Conservation (phyloP, 2,888 invertebrate genomes). For the Sipunculus nudus region DNA sequence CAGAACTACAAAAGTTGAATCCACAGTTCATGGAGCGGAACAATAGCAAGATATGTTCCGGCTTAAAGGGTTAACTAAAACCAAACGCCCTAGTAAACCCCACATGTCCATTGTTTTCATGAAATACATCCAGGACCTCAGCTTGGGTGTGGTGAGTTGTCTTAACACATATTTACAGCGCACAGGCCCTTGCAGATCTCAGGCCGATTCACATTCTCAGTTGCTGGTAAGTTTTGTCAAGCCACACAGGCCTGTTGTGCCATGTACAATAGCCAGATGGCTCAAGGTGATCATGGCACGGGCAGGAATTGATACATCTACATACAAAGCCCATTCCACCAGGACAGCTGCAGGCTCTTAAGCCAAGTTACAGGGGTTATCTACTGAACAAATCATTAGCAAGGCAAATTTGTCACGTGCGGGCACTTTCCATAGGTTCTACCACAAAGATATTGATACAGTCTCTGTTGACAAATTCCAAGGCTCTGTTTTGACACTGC, state of each 20-base stretch:
- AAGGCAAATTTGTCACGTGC: slow-evolving; percentile 1
- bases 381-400: neutral
- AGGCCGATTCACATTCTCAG: neutral
- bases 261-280: neutral
- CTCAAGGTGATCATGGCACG: neutral
- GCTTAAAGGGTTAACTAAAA: too few species aligned
- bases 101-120: too few species aligned
- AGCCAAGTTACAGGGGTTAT: neutral
- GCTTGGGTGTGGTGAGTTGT: too few species aligned
- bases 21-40: too few species aligned
- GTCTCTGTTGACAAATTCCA: too few species aligned
- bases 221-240: neutral
- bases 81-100: too few species aligned
- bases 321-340: slow-evolving; percentile 1
- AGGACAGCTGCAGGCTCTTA: neutral
- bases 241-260: neutral
- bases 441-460: too few species aligned
- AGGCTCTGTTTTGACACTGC: too few species aligned
- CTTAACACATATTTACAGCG: neutral
- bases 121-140: too few species aligned
- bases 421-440: neutral
- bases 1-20: too few species aligned
- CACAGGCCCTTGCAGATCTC: neutral
- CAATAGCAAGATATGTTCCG: too few species aligned
- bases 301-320: neutral